Base-by-base conservation (phyloP, 2,797 vertebrate species). In the Dipus sagitta region DNA sequence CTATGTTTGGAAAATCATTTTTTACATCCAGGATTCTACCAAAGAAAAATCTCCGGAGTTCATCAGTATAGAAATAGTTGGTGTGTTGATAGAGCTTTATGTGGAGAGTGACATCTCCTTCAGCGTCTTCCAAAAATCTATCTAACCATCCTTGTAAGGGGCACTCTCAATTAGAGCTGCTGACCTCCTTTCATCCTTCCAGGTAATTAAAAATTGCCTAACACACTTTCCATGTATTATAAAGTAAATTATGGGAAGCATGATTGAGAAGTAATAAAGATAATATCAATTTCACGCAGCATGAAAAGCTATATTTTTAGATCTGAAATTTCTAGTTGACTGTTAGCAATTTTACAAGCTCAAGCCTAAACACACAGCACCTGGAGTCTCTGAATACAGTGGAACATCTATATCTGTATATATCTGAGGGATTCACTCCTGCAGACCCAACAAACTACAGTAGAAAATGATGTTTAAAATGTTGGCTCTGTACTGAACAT, bases 31-130 rank as follows among this genome's bases (percentile, higher is more conserved):
- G 70, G 88, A 47, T 77, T n/a, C 76, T 87, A 87, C 94, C 79
- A 76, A 92, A 94, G 84, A 71, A 91, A 68, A 94, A 58, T 60
- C 70, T 92, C 92, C 90, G n/a, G 52, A 62, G 62, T 72, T 70
- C 72, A 77, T 83, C 18, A 7, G 26, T 91, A 38, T 83, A 52
- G 77, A 93, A 92, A 64, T 6, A 83, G 82, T 80, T 86, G 70
- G 67, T 83, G 28, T 26, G 38, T 85, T 91, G 60, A 7, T 20
- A n/a, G 79, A 89, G 64, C 28, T 32, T 94, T 17, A 0, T 54
- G n/a, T 26, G 60, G 82, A 70, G 60, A 76, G 17, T 12, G 10
- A 79, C 34, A 17, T 52, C 82, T 95, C 77, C 60, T 28, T 91
- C 30, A 76, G 13, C 18, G 26, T 68, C 92, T 92, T 83, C 88